Conservation (phyloP, 2,797 vertebrate species). For the Antennarius maculatus region DNA sequence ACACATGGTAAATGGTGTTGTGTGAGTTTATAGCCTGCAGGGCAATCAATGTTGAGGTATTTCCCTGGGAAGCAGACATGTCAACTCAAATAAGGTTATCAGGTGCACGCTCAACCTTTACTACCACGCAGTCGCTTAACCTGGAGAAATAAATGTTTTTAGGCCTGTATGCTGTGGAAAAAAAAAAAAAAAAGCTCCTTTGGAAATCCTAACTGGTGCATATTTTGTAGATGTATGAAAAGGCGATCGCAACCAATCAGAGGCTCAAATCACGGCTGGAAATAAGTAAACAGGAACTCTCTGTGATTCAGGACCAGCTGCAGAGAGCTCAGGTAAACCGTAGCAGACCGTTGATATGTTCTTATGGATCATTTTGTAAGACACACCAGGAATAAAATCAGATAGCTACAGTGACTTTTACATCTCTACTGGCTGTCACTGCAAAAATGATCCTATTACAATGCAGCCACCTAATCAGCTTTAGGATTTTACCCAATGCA, state of each 20-base stretch:
- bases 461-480: background rate
- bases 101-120: too few species aligned
- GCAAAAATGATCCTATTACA: background rate
- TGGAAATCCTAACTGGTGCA: constrained; percentile 15
- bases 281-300: constrained; percentile 88
- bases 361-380: too few species aligned
- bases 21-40: too few species aligned
- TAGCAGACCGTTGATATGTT: too few species aligned
- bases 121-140: too few species aligned
- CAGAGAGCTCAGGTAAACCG: constrained; percentile 87
- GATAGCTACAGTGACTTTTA: too few species aligned
- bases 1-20: background rate
- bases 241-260: constrained; percentile 89
- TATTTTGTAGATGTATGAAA: constrained; percentile 87
- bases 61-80: background rate
- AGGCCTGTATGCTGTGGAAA: background rate
- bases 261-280: constrained; percentile 90
- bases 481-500: background rate
- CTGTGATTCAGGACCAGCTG: constrained; percentile 86
- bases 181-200: constrained; percentile 1
- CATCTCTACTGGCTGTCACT: too few species aligned
- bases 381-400: too few species aligned
- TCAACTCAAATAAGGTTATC: too few species aligned
- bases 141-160: background rate
- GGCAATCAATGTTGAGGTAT: background rate